Percentiles rank a stretch among this genome's conserved stretches.
phyloP scores from a whole-genome alignment of 2,888 invertebrate genomes.

The Thymelicus lineola region DNA sequence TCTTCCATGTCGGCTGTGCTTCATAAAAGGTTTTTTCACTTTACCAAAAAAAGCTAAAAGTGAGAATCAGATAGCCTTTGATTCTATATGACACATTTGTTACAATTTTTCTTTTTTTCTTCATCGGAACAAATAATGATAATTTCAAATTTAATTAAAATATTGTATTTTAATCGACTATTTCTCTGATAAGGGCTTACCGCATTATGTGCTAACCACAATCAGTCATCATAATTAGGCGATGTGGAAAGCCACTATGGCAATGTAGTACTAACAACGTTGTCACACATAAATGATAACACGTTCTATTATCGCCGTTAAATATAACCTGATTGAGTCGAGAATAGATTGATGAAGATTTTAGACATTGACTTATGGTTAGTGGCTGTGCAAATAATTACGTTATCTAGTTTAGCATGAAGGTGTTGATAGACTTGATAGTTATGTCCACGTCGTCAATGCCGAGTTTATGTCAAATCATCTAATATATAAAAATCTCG shows the following conservation, averaged over 20 bases:
- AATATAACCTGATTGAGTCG: background rate
- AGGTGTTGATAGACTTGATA: slow-evolving; percentile 3
- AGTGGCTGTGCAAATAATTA: background rate
- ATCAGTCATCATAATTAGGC: background rate
- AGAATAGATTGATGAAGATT: background rate
- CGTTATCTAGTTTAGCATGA: background rate
- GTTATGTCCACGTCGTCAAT: background rate
- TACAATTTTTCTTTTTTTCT: too few species aligned
- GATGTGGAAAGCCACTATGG: background rate
- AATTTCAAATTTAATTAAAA: too few species aligned
- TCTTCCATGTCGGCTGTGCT: too few species aligned
- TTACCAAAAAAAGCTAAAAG: too few species aligned
- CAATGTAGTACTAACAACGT: background rate
- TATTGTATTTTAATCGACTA: background rate
- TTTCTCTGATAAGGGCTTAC: background rate
- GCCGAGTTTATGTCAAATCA: background rate
- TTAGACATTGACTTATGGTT: background rate
- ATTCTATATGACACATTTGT: too few species aligned
- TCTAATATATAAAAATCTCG: too few species aligned
- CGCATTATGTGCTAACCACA: background rate
- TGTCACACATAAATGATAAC: background rate
- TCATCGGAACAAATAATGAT: too few species aligned
- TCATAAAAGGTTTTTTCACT: too few species aligned
- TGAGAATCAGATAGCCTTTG: too few species aligned
- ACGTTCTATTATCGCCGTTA: background rate